These are phyloP conservation scores for Pontoporia blainvillei DNA, from an alignment of 2,113 vertebrate species.

Conservation along the genomic window DNA sequence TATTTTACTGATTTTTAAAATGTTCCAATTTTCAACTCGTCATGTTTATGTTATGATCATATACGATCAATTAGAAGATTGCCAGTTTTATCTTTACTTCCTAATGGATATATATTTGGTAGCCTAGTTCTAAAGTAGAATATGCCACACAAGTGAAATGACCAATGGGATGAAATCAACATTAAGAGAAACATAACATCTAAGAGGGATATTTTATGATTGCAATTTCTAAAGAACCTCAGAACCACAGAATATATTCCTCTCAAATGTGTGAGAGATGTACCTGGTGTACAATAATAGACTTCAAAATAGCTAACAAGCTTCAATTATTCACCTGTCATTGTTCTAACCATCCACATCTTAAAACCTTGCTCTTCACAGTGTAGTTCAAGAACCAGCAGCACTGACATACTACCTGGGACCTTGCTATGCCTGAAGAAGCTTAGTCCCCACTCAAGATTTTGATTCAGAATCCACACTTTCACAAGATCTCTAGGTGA, in stretches of 20 bases:
- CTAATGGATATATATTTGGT: neutral
- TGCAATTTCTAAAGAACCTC: neutral
- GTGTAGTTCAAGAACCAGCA: neutral
- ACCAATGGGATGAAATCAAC: neutral
- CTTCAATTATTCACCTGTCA: neutral
- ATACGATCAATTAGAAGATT: neutral
- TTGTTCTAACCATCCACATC: neutral
- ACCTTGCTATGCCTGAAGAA: neutral
- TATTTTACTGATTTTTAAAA: neutral
- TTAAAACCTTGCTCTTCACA: neutral
- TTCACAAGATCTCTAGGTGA: neutral
- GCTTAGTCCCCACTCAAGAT: neutral
- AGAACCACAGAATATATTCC: neutral
- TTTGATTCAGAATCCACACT: neutral
- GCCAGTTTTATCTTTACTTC: neutral
- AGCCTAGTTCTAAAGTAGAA: neutral
- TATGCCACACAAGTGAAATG: neutral
- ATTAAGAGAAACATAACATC: neutral
- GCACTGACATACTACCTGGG: accelerated
- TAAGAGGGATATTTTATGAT: neutral
- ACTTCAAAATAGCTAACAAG: neutral
- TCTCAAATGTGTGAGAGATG: neutral
- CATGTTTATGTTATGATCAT: neutral
- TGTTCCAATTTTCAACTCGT: neutral
- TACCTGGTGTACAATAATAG: neutral